phyloP scores from a whole-genome alignment of 2,888 invertebrate genomes.

The Steinernema carpocapsae region DNA sequence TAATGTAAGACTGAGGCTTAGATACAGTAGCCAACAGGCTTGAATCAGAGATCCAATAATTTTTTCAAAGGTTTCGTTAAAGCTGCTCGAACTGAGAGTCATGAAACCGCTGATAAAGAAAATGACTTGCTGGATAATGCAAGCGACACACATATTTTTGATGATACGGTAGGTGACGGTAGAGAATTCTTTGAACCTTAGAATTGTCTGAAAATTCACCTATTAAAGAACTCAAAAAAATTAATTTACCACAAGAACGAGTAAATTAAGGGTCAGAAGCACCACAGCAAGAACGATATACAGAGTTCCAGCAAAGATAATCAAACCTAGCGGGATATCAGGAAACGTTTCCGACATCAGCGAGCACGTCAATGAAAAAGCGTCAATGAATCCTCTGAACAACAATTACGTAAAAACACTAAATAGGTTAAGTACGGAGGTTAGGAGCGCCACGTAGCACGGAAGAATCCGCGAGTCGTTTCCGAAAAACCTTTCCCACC shows the following conservation, averaged over 20 bases:
- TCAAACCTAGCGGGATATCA: too few relatives aligned
- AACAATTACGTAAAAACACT: too few relatives aligned
- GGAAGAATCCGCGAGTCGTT: too few relatives aligned
- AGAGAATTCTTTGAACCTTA: constrained; percentile 9
- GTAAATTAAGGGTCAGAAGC: not conserved
- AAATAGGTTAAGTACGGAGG: too few relatives aligned
- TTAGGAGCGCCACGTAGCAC: too few relatives aligned
- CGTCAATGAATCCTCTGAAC: too few relatives aligned
- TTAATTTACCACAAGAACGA: not conserved
- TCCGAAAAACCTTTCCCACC: too few relatives aligned
- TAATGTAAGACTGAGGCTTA: not conserved
- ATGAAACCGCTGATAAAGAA: constrained; percentile 23
- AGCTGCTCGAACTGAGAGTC: not conserved
- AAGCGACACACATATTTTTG: constrained; percentile 2
- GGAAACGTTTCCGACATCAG: too few relatives aligned
- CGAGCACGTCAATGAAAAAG: too few relatives aligned
- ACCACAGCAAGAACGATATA: not conserved
- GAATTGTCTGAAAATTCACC: not conserved
- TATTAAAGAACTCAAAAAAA: not conserved
- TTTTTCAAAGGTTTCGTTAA: constrained; percentile 6
- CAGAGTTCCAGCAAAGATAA: not conserved
- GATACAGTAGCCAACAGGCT: not conserved
- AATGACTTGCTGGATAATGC: not conserved
- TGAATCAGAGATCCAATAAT: not conserved
- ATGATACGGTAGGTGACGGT: constrained; percentile 21